Percentiles rank a stretch among this genome's conserved stretches.
phyloP scores from a whole-genome alignment of 2,888 invertebrate genomes.

The Rhagonycha lutea region DNA sequence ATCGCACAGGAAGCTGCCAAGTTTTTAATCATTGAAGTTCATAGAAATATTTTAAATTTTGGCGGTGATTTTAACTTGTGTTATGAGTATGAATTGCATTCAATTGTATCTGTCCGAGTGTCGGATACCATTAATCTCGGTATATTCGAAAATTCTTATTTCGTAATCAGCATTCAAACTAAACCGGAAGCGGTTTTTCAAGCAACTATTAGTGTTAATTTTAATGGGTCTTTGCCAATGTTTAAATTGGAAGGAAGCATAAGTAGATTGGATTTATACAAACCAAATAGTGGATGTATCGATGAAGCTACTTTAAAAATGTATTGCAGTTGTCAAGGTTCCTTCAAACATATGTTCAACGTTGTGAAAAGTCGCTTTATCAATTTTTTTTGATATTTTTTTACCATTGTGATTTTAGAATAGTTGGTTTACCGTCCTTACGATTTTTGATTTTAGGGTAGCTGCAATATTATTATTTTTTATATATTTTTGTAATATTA shows the following conservation, averaged over 20 bases:
- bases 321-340: constrained; percentile 59
- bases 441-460: not conserved
- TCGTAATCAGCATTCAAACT: constrained; percentile 70
- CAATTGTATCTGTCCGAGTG: constrained; percentile 37
- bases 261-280: constrained; percentile 64
- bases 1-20: constrained; percentile 60
- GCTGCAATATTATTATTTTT: no score
- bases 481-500: no score
- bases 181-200: constrained; percentile 72
- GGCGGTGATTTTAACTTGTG: constrained; percentile 37
- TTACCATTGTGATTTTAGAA: not conserved
- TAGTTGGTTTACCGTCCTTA: not conserved
- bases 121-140: constrained; percentile 40
- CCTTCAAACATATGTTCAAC: not conserved
- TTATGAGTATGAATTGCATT: constrained; percentile 44
- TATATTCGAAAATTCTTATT: constrained; percentile 52
- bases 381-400: not conserved
- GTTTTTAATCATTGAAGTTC: constrained; percentile 52
- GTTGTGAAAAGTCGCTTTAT: not conserved
- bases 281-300: constrained; percentile 60
- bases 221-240: not conserved
- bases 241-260: constrained; percentile 63
- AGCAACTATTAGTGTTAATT: constrained; percentile 62
- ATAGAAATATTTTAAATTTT: constrained; percentile 26
- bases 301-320: constrained; percentile 60